A percentile compares a stretch with the other conserved stretches of the same genome.
These are phyloP conservation scores for Chelonia mydas DNA, from an alignment of 2,797 vertebrate species.

Conservation along the genomic window DNA sequence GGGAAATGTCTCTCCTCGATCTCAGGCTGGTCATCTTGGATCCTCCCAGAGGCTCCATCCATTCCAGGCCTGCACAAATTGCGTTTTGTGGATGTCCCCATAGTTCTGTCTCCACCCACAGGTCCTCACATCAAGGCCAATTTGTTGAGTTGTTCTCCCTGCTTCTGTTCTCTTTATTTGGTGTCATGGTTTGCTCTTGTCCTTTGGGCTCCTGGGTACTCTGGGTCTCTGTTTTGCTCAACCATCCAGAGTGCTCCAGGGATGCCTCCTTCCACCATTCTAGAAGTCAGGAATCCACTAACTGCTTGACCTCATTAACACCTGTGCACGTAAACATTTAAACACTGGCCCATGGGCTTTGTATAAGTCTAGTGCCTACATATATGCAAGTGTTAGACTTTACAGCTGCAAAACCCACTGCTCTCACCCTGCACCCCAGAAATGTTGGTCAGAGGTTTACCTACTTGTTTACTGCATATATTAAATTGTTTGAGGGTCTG, in stretches of 20 bases:
- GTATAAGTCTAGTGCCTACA: neutral
- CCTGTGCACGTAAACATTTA: slow-evolving; percentile 21
- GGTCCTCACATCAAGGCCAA: neutral
- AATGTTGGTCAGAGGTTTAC: fast-evolving
- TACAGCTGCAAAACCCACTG: slow-evolving; percentile 7
- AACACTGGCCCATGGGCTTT: neutral
- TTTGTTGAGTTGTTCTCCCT: neutral
- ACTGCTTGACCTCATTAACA: neutral
- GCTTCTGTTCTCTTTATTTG: neutral
- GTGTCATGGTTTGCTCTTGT: neutral
- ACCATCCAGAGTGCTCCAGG: neutral
- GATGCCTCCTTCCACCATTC: neutral
- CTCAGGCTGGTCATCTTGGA: neutral
- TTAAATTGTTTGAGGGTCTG: neutral
- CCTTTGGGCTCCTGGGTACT: neutral
- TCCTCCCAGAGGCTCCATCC: neutral
- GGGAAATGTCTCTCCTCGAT: neutral
- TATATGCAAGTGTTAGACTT: neutral
- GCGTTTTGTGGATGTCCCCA: neutral
- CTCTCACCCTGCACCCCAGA: fast-evolving
- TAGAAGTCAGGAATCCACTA: neutral
- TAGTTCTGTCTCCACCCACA: neutral
- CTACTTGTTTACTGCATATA: neutral
- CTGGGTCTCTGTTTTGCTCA: neutral
- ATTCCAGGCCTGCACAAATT: neutral